phyloP scores from a whole-genome alignment of 2,888 invertebrate genomes.

The Mycalesis mineus region DNA sequence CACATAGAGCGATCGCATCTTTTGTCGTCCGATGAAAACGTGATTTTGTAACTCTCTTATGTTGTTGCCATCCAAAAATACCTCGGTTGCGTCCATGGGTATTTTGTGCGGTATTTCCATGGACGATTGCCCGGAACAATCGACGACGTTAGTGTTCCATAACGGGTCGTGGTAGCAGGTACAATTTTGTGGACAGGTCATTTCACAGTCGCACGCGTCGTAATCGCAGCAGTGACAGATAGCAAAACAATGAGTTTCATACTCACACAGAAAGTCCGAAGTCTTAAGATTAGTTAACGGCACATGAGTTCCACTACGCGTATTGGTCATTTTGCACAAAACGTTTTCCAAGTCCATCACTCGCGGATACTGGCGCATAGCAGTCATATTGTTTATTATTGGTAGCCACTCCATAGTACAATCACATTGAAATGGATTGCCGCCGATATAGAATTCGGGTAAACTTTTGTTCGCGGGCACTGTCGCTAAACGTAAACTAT shows the following conservation, averaged over 20 bases:
- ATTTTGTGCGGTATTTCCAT: slow-evolving; percentile 89
- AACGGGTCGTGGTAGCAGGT: slow-evolving; percentile 96
- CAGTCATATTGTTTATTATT: slow-evolving; percentile 90
- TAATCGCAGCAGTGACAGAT: slow-evolving; percentile 97
- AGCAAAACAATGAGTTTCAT: slow-evolving; percentile 95
- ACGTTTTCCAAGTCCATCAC: slow-evolving; percentile 94
- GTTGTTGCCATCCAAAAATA: slow-evolving; percentile 94
- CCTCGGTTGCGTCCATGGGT: slow-evolving; percentile 96
- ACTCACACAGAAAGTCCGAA: slow-evolving; percentile 93
- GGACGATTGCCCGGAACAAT: slow-evolving; percentile 89
- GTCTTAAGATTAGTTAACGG: slow-evolving; percentile 86
- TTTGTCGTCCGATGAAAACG: slow-evolving; percentile 93
- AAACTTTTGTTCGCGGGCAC: slow-evolving; percentile 84
- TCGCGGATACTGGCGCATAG: slow-evolving; percentile 88
- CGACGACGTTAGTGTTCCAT: slow-evolving; percentile 95
- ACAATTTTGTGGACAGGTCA: slow-evolving; percentile 96
- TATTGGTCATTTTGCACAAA: slow-evolving; percentile 91
- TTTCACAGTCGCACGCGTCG: slow-evolving; percentile 97
- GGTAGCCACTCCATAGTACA: slow-evolving; percentile 98
- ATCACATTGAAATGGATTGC: slow-evolving; percentile 96
- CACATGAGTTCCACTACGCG: slow-evolving; percentile 87
- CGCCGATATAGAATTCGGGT: slow-evolving; percentile 93
- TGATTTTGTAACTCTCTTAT: slow-evolving; percentile 90
- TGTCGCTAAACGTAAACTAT: slow-evolving; percentile 86
- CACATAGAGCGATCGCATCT: slow-evolving; percentile 90